Evolutionary conservation across 2,797 vertebrate genomes (phyloP), one percentile per base, ranked within the genome.

Genomic region (Myiotriccus ornatus): DNA sequence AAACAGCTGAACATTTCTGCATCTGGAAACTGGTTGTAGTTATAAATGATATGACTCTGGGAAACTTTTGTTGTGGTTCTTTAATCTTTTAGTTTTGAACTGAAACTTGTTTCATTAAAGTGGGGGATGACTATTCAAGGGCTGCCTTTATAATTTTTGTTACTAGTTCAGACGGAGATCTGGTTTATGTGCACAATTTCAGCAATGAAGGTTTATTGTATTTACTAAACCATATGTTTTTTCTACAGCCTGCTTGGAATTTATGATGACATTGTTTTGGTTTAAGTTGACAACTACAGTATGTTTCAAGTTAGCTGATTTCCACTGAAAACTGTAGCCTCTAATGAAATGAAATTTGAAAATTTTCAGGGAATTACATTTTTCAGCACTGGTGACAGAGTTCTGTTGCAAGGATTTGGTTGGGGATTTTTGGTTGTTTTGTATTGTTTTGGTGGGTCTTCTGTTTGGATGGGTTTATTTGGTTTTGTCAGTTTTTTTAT

Each of bases 71-170:
- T 93, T 97, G 90, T 93, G 87, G 97, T 74, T 93, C 97, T 97
- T 97, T 96, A 97, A 97, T 97, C 97, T 98, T 97, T 87, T 60
- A 81, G 89, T 97, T 97, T 96, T 96, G 87, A 94, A 88, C 70
- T 77, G 81, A 95, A 97, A 97, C 87, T 96, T 97, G 97, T 97
- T 98, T 97, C 97, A 97, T 98, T 98, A 97, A 97, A 96, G 90
- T 84, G 70, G 89, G 62, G 81, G 90, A 94, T 94, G 95, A 47
- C 92, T 97, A 93, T 96, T 97, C 95, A 89, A 95, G 84, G 86
- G 25, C 76, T 97, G 94, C 91, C 92, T 97, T 94, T 95, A 93
- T 94, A 95, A 94, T 97, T 95, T 92, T 80, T 91, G 86, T 94
- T 97, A 86, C 90, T 95, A 55, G 81, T 88, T 96, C 82, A 91